Evolutionary conservation across 2,888 invertebrate genomes (phyloP).

Genomic region (Didymodactylos carnosus): DNA sequence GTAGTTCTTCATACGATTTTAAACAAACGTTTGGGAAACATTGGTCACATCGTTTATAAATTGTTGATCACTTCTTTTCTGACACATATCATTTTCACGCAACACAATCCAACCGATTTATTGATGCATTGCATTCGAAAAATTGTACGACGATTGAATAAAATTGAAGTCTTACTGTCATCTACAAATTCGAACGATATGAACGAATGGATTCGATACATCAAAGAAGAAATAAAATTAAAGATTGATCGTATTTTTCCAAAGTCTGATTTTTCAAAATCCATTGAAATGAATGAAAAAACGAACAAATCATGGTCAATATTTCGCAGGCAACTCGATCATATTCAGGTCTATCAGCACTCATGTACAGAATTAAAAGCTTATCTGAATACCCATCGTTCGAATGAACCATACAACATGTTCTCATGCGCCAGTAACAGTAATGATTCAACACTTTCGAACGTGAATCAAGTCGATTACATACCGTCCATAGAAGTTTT

Average conservation of each 20-base stretch:
- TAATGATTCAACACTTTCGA: not conserved
- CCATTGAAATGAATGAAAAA: not conserved
- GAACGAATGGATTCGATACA: not conserved
- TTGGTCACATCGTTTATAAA: not conserved
- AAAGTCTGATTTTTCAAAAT: not conserved
- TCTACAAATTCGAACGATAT: not conserved
- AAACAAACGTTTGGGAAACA: not conserved
- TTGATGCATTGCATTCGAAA: not conserved
- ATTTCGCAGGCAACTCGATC: not conserved
- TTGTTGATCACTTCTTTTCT: not conserved
- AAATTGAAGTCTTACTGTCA: not conserved
- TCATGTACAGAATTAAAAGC: not conserved
- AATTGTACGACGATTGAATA: not conserved
- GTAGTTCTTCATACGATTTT: not conserved
- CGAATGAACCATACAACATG: not conserved
- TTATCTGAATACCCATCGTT: not conserved
- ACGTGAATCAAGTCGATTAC: not conserved
- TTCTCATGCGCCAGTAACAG: no score
- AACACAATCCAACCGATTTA: not conserved
- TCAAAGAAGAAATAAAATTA: not conserved
- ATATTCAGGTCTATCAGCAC: not conserved
- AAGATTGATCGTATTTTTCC: not conserved
- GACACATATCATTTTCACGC: not conserved
- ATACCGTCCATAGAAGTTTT: not conserved
- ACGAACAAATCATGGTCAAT: not conserved